Conservation (phyloP, 2,888 invertebrate genomes). For the Fragum whitleyi region DNA sequence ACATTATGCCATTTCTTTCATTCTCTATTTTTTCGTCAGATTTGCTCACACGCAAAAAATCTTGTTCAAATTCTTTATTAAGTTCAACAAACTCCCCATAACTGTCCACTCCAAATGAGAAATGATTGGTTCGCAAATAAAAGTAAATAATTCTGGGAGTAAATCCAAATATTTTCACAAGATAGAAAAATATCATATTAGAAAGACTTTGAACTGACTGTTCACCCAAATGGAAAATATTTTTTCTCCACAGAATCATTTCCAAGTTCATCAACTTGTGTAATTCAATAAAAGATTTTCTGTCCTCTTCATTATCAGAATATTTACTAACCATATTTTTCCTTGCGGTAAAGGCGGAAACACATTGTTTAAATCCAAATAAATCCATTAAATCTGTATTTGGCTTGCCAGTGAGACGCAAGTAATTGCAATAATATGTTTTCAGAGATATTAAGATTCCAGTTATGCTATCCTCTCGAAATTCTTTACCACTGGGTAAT, state of each 20-base stretch:
- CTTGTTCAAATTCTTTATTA: not conserved
- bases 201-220: not conserved
- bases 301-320: too few relatives aligned
- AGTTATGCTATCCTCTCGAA: not conserved
- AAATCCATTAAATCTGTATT: too few relatives aligned
- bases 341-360: too few relatives aligned
- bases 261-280: too few relatives aligned
- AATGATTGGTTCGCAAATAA: not conserved
- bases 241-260: not conserved
- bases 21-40: too few relatives aligned
- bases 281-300: too few relatives aligned
- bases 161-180: not conserved
- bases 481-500: not conserved
- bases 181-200: not conserved
- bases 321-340: too few relatives aligned
- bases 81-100: not conserved
- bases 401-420: too few relatives aligned
- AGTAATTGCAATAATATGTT: not conserved
- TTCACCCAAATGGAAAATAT: not conserved
- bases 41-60: too few relatives aligned
- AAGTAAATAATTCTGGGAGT: not conserved
- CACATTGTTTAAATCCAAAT: too few relatives aligned
- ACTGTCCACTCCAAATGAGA: not conserved
- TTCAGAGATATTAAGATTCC: not conserved
- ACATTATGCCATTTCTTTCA: not conserved